Percentiles rank a stretch among this genome's conserved stretches.
Evolutionary conservation across 2,113 vertebrate species (phyloP).

Genomic region (Clupea harengus): DNA sequence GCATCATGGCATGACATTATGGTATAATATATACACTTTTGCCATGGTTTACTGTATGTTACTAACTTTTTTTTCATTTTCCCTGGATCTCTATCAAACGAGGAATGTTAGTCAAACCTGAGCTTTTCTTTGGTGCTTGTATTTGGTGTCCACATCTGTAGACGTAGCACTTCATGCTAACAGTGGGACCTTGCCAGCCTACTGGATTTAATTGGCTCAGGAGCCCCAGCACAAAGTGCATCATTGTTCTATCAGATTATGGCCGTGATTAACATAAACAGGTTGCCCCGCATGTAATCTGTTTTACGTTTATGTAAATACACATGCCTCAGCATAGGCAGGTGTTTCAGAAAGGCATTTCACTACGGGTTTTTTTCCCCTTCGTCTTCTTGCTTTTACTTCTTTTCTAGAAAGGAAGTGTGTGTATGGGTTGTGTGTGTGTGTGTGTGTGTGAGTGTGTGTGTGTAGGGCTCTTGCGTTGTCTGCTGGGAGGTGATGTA

Average conservation of each 20-base stretch:
- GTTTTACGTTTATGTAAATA: constrained; percentile 50
- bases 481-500: constrained; percentile 39
- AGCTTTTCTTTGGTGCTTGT: background rate
- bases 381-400: background rate
- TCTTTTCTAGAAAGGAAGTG: background rate
- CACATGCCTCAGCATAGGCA: constrained; percentile 45
- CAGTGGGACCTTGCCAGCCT: background rate
- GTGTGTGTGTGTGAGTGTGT: background rate
- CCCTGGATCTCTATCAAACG: background rate
- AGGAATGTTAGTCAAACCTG: background rate
- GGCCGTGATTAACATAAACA: constrained; percentile 59
- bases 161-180: background rate
- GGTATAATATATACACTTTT: background rate
- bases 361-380: background rate
- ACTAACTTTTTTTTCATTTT: background rate
- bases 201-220: constrained; percentile 36
- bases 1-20: background rate
- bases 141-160: background rate
- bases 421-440: background rate
- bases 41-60: background rate
- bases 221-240: constrained; percentile 46
- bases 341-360: constrained; percentile 48
- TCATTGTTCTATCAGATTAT: constrained; percentile 61
- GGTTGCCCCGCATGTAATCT: constrained; percentile 48
- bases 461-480: background rate